Evolutionary conservation across 2,113 vertebrate species (phyloP), one percentile per base, ranked within the genome.

Genomic region (Halcyon senegalensis): DNA sequence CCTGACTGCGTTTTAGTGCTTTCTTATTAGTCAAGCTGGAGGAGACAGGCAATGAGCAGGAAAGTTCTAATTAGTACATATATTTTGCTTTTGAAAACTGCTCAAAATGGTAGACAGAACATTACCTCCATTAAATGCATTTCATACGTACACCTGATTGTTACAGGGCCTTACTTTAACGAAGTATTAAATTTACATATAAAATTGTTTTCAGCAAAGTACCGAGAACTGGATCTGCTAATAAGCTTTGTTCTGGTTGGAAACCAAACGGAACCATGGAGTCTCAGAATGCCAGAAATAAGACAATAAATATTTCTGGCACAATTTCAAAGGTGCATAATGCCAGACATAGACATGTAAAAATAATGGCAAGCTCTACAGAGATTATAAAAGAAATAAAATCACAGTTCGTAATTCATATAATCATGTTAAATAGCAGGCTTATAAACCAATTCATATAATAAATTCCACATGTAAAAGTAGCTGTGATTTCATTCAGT

Each of bases 331-430:
- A 98, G 97, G 96, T 98, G 82, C 84, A 87, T 96, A 98, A 97
- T 97, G 94, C 98, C 98, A 98, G 98, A 98, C 98, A 97, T 96
- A 98, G 98, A 98, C 98, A 98, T 97, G 97, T 98, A 98, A 98
- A 98, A 98, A 90, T 97, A 98, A 98, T 96, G 95, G 97, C 97
- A 98, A 98, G 62, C 96, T 97, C 97, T 98, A 98, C 96, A 98
- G 97, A 98, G 98, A 98, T 98, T 98, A 98, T 98, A 97, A 97
- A 98, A 96, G 94, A 97, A 98, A 98, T 98, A 98, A 98, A 98
- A 97, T 98, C 97, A 97, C 98, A 98, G 98, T 98, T 98, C 91
- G 82, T 98, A 98, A 98, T 98, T 98, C 97, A 96, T 98, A 97
- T 92, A 95, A 98, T 98, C 97, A 98, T 97, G 97, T 96, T 97